Percentiles rank a stretch among this genome's conserved stretches.
phyloP scores from a whole-genome alignment of 2,113 vertebrate species.

The Theristicus caerulescens region DNA sequence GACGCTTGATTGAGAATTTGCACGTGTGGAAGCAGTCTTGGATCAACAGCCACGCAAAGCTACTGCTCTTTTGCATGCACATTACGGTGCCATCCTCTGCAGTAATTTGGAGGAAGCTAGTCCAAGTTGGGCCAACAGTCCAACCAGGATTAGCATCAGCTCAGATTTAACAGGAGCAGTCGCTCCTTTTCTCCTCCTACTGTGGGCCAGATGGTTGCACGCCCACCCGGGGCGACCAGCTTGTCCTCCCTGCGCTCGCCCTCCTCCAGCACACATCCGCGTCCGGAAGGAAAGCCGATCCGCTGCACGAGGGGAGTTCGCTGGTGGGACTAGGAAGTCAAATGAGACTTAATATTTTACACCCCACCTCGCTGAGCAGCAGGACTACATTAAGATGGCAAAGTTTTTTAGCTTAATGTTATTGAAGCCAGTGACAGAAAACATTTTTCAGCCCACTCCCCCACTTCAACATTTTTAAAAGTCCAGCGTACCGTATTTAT shows the following conservation, averaged over 20 bases:
- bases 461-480: neutral
- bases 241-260: neutral
- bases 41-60: neutral
- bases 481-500: neutral
- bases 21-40: slow-evolving; percentile 20
- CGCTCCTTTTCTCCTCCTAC: neutral
- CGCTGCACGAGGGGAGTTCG: neutral
- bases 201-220: fast-evolving
- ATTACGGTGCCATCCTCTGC: neutral
- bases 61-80: neutral
- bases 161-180: neutral
- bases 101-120: neutral
- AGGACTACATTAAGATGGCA: neutral
- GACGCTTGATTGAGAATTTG: slow-evolving; percentile 61
- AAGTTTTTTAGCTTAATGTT: neutral
- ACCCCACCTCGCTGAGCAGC: neutral
- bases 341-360: fast-evolving
- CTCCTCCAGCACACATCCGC: neutral
- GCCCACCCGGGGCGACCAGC: neutral
- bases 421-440: neutral
- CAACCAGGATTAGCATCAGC: neutral
- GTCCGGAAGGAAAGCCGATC: neutral
- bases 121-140: neutral
- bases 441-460: neutral
- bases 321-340: neutral